These are phyloP conservation scores for Synergus japonicus DNA, from an alignment of 2,888 invertebrate species.

Conservation along the genomic window DNA sequence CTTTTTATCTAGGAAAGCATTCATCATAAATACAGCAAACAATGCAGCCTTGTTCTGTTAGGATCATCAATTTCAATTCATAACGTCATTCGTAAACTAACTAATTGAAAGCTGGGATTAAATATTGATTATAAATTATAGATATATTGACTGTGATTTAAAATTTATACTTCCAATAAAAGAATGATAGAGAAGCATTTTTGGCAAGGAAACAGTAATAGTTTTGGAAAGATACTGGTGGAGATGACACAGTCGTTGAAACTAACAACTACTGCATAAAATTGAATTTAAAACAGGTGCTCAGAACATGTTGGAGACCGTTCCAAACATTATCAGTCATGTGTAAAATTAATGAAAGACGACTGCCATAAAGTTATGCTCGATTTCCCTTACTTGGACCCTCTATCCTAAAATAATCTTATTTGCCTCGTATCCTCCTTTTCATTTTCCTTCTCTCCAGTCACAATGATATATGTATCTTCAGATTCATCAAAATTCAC, in stretches of 20 bases:
- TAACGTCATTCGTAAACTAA: neutral
- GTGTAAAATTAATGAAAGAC: constrained; percentile 9
- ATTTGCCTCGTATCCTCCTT: neutral
- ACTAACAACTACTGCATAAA: neutral
- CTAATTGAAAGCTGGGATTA: neutral
- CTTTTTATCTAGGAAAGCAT: neutral
- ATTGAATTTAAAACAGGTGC: constrained; percentile 4
- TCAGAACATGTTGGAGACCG: neutral
- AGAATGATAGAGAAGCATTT: neutral
- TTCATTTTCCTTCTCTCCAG: neutral
- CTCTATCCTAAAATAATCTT: neutral
- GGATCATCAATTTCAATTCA: neutral
- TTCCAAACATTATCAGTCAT: neutral
- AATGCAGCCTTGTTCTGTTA: neutral
- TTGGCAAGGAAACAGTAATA: neutral
- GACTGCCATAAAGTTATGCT: neutral
- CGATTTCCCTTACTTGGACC: neutral
- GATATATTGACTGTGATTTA: neutral
- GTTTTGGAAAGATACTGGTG: neutral
- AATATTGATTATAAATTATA: neutral
- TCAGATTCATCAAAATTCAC: neutral
- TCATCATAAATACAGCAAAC: neutral
- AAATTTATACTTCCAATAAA: too few species aligned
- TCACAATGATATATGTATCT: neutral
- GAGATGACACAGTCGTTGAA: neutral